Conservation (phyloP, 2,888 invertebrate species). For the Hartigia nigra region DNA sequence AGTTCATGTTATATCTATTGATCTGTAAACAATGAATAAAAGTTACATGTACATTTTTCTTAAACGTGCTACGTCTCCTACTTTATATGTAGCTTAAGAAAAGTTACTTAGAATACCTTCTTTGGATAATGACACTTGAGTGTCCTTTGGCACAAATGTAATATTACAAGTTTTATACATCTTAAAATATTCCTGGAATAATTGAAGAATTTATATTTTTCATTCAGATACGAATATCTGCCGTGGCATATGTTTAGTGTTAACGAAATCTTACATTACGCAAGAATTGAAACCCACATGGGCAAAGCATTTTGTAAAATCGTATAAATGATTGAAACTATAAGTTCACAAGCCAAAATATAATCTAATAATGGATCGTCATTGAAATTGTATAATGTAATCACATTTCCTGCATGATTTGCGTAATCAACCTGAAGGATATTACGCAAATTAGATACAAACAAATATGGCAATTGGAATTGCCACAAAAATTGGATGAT, state of each 20-base stretch:
- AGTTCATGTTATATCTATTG: constrained; percentile 18
- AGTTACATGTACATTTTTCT: not conserved
- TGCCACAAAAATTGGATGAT: not conserved
- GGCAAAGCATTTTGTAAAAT: not conserved
- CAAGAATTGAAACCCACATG: constrained; percentile 38
- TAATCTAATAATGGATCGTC: not conserved
- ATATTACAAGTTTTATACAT: constrained; percentile 4
- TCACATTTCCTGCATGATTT: not conserved
- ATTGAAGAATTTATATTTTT: not conserved
- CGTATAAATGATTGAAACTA: not conserved
- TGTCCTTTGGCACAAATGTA: constrained; percentile 49
- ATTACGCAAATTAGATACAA: not conserved
- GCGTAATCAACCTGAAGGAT: not conserved
- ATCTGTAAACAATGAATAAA: not conserved
- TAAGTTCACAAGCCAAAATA: not conserved
- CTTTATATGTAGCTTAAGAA: constrained; percentile 11
- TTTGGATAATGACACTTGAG: constrained; percentile 46
- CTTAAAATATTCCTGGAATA: not conserved
- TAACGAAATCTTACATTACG: constrained; percentile 35
- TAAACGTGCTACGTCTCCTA: not conserved
- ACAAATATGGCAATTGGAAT: not conserved
- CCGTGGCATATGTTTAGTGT: constrained; percentile 15
- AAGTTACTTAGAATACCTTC: constrained; percentile 31
- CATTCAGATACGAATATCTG: not conserved
- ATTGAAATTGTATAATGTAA: not conserved